Evolutionary conservation across 2,113 vertebrate genomes (phyloP).

Genomic region (Bubo scandiacus): DNA sequence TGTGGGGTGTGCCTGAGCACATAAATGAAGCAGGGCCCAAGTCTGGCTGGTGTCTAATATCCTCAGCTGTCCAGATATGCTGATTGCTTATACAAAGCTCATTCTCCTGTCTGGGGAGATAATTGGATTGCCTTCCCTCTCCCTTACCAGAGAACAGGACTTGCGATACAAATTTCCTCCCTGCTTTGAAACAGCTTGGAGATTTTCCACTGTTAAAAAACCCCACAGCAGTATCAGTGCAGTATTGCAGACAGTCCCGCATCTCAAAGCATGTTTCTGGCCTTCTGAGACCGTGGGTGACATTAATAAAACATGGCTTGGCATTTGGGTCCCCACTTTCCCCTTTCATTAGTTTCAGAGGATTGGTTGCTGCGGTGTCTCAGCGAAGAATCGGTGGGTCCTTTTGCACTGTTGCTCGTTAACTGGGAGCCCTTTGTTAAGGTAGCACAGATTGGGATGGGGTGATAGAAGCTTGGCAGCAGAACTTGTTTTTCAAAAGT

Average conservation of each 20-base stretch:
- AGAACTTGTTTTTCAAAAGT: not conserved
- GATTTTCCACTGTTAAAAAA: not conserved
- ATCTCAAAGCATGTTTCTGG: not conserved
- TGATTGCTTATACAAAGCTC: not conserved
- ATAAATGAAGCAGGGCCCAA: not conserved
- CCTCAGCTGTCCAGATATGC: not conserved
- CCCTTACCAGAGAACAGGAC: not conserved
- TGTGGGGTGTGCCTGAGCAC: not conserved
- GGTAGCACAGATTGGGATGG: rapidly evolving
- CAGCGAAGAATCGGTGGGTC: not conserved
- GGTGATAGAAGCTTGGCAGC: not conserved
- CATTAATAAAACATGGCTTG: rapidly evolving
- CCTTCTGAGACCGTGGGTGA: not conserved
- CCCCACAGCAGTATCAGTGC: rapidly evolving
- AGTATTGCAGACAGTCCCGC: not conserved
- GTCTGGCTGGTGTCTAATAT: not conserved
- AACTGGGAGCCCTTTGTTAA: not conserved
- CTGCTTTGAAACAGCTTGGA: not conserved
- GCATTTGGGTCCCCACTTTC: not conserved
- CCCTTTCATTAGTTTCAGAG: not conserved
- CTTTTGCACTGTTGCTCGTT: not conserved
- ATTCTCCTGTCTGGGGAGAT: not conserved
- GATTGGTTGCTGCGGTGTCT: not conserved
- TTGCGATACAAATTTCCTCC: rapidly evolving
- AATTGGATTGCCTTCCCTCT: not conserved